Percentiles rank a stretch among this genome's conserved stretches.
Evolutionary conservation across 2,888 invertebrate species (phyloP).

Genomic region (Pristionchus maxplancki): DNA sequence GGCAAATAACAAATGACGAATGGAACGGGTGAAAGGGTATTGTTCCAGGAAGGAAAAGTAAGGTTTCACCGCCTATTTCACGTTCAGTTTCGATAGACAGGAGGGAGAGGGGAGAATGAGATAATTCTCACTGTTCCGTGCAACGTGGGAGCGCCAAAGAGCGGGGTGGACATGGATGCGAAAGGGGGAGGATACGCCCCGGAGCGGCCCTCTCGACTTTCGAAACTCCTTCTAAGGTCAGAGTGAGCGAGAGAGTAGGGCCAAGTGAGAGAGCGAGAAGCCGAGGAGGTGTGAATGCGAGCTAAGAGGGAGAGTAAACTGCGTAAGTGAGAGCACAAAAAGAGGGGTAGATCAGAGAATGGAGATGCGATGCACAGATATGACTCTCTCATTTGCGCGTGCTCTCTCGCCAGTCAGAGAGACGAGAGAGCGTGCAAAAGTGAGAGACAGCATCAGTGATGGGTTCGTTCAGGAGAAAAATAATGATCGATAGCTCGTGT

Average conservation of each 20-base stretch:
- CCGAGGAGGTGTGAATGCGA: not conserved
- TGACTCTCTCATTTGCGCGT: no score
- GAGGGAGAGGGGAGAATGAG: not conserved
- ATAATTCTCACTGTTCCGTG: not conserved
- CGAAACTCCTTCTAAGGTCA: not conserved
- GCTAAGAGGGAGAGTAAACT: slow-evolving; percentile 31
- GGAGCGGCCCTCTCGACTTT: no score
- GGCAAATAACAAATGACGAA: slow-evolving; percentile 4
- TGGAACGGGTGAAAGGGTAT: not conserved
- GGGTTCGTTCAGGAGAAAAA: not conserved
- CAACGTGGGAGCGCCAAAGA: not conserved
- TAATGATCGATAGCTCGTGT: not conserved
- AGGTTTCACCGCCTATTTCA: no score
- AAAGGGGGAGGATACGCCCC: not conserved
- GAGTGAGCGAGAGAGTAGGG: not conserved
- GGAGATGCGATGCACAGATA: not conserved
- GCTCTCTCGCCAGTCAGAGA: not conserved
- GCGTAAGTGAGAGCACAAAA: slow-evolving; percentile 1
- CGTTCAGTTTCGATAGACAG: not conserved
- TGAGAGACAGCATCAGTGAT: not conserved
- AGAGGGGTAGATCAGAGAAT: slow-evolving; percentile 35
- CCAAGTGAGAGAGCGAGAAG: not conserved
- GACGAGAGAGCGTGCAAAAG: not conserved
- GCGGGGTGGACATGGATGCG: not conserved
- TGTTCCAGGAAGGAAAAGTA: not conserved